phyloP scores from a whole-genome alignment of 2,113 vertebrate genomes.

The Heptranchias perlo region DNA sequence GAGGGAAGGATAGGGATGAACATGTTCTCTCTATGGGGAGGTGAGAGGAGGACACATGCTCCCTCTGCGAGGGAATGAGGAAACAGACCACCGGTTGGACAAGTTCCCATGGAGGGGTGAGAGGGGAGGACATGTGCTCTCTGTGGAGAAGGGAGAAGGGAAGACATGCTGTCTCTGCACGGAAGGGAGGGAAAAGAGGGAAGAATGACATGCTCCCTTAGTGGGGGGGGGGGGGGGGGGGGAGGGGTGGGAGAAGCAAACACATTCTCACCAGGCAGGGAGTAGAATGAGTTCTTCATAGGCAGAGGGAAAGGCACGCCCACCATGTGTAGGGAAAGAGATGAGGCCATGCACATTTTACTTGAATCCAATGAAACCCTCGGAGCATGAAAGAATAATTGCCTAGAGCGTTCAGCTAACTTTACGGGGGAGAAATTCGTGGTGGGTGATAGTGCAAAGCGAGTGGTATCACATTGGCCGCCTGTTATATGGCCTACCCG shows the following conservation, averaged over 20 bases:
- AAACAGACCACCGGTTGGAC: neutral
- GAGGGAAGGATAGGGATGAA: neutral
- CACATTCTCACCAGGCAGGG: neutral
- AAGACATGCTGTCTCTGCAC: no score
- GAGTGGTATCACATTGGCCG: neutral
- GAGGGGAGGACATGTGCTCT: neutral
- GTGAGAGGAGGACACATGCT: neutral
- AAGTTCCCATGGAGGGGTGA: neutral
- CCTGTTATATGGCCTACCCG: neutral
- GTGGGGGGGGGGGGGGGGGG: neutral
- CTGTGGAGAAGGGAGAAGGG: neutral
- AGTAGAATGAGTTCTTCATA: neutral
- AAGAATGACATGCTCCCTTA: neutral
- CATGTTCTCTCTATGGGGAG: neutral
- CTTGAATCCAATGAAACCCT: no score
- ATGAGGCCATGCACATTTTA: no score
- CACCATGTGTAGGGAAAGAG: neutral
- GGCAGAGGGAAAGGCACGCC: neutral
- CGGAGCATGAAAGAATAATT: no score
- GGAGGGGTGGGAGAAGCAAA: neutral
- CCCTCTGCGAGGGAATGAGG: neutral
- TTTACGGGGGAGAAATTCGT: no score
- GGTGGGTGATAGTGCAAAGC: neutral
- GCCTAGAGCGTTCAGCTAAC: no score
- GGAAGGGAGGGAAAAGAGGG: neutral